Evolutionary conservation across 2,797 vertebrate species (phyloP), one percentile per base, ranked within the genome.

Genomic region (Neopelma chrysocephalum): DNA sequence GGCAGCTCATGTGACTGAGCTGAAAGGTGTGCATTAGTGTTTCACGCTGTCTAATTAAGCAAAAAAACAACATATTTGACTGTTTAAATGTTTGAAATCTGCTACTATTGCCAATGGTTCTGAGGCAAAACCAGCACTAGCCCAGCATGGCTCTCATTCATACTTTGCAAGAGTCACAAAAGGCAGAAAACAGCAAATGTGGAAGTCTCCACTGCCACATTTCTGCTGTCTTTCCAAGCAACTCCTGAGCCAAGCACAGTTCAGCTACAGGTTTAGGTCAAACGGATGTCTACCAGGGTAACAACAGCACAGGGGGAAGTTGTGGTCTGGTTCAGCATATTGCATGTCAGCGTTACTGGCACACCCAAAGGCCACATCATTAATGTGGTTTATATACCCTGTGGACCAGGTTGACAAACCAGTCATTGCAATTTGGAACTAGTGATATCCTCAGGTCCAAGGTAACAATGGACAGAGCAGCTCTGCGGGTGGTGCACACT

Each of bases 401-500:
- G 25, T 5, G 70, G 57, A 15, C 40, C 3, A 8, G 29, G 22
- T 29, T 32, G 53, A 42, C 29, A 27, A 34, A 42, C 15, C 23
- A 45, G 6, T 4, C 1, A 0, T 0, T 27, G 43, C n/a, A 31
- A 10, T 60, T 11, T 62, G 76, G 53, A 48, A 25, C 18, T 0
- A 34, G 22, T 1, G 26, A 48, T 13, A 58, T 10, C 36, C n/a
- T 51, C 40, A 19, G 38, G 48, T 10, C 34, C 47, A 11, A 18
- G 40, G 38, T 0, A 1, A 4, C 11, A 15, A 20, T 0, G 6
- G 31, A 12, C 11, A 19, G 26, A 25, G 2, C 15, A 18, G 64
- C 4, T 15, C 3, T 0, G 2, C 4, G 2, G 22, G 18, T 5
- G 26, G 36, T 16, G 54, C 50, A 9, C 2, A 1, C 14, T 10